Evolutionary conservation across 2,888 invertebrate species (phyloP), one percentile per base, ranked within the genome.

Genomic region (Tiliacea aurago): DNA sequence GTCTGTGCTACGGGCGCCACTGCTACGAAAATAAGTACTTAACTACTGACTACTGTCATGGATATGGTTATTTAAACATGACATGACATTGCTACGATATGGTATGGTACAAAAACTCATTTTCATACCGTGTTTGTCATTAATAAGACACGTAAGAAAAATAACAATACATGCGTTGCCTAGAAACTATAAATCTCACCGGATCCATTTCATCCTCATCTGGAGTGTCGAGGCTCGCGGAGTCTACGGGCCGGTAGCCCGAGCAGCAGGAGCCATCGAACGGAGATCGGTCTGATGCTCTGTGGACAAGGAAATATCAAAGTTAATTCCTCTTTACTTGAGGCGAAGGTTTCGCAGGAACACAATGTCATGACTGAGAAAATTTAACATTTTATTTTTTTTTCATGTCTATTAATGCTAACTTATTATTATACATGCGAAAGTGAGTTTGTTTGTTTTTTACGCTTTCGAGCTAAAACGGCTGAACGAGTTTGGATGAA

Each of bases 261-360:
- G 98, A 98, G 91, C 98, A 98, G 92, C 98, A 98, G 4, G 98
- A 98, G 0, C 98, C 98, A 75, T 98, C 98, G 91, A 98, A 98
- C 0, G 98, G 98, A 0, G 98, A 98, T 78, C 98, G 96, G 88
- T 98, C 98, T 82, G 98, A 98, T 13, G 98, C 98, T 88, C 98
- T 98, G 96, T 2, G 65, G 72, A 89, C 86, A 90, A 90, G 55
- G 47, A 70, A 70, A 76, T 45, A 10, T 9, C 7, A 47, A 13
- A 13, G 49, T 75, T 65, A 53, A 53, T 53, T 53, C 5, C 53
- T 13, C 11, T 53, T 5, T 23, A 13, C 11, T 23, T n/a, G 2
- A 53, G 13, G 13, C 2, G 2, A 23, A 53, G 13, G 13, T 51
- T 51, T n/a, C 49, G 10, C 10, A 51, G 4, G 11, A n/a, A 51